Percentiles rank a stretch among this genome's conserved stretches.
Conservation (phyloP, 2,113 vertebrate species). For the Amazona guildingii region DNA sequence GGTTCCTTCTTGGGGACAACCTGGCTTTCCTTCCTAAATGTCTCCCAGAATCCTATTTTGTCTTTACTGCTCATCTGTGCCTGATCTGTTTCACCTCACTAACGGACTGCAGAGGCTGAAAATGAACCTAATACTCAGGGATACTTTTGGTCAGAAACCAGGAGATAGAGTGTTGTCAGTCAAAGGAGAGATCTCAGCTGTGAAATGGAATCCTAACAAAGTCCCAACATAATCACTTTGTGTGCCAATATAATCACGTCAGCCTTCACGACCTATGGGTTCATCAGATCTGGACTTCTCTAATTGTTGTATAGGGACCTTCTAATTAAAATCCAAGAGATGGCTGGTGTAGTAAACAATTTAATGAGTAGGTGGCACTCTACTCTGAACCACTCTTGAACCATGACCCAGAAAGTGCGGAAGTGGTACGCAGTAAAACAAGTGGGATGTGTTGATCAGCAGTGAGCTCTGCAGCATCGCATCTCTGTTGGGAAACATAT, state of each 20-base stretch:
- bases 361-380: slow-evolving; percentile 55
- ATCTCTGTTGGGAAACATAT: neutral
- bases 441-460: neutral
- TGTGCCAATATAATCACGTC: neutral
- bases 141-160: neutral
- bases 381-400: neutral
- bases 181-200: neutral
- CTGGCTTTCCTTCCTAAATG: neutral
- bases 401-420: neutral
- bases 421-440: neutral
- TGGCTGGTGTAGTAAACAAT: slow-evolving; percentile 32
- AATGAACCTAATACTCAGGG: neutral
- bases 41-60: neutral
- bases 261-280: neutral
- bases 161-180: neutral
- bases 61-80: neutral
- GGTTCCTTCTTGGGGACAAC: neutral
- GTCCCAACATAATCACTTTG: neutral
- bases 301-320: neutral
- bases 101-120: neutral
- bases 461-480: neutral
- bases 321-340: slow-evolving; percentile 12
- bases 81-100: neutral
- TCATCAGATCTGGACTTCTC: neutral
- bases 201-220: neutral